These are phyloP conservation scores for Ceratosolen fusciceps DNA, from an alignment of 1,140 invertebrate genomes.

Conservation along the genomic window DNA sequence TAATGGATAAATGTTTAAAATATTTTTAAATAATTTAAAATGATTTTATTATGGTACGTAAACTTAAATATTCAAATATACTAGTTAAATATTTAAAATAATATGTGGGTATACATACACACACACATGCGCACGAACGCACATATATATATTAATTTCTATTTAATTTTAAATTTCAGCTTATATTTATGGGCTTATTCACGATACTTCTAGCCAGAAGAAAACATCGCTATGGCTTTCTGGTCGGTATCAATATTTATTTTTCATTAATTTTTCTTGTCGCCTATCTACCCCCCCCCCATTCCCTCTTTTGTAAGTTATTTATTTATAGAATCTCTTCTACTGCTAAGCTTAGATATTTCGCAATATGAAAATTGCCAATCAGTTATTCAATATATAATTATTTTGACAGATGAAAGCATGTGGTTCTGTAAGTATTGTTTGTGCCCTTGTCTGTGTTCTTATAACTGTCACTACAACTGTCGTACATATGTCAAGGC, in stretches of 20 bases:
- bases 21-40: no score
- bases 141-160: not conserved
- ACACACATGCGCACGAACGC: no score
- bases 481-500: slow-evolving; percentile 92
- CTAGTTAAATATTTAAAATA: no score
- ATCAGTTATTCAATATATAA: slow-evolving; percentile 51
- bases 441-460: slow-evolving; percentile 87
- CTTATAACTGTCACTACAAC: slow-evolving; percentile 92
- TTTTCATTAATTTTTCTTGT: slow-evolving; percentile 3
- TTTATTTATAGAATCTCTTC: not conserved
- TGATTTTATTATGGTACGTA: no score
- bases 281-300: not conserved
- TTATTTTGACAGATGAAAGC: slow-evolving; percentile 82
- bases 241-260: slow-evolving; percentile 75
- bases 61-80: no score
- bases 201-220: slow-evolving; percentile 87
- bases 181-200: slow-evolving; percentile 87
- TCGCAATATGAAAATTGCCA: not conserved
- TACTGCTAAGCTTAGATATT: no score
- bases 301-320: not conserved
- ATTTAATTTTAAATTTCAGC: slow-evolving; percentile 66
- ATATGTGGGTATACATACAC: no score
- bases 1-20: no score
- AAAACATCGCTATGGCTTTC: slow-evolving; percentile 87
- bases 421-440: slow-evolving; percentile 85